These are phyloP conservation scores for Leptinotarsa rubiginosa DNA, from an alignment of 2,888 invertebrate species.

Conservation along the genomic window DNA sequence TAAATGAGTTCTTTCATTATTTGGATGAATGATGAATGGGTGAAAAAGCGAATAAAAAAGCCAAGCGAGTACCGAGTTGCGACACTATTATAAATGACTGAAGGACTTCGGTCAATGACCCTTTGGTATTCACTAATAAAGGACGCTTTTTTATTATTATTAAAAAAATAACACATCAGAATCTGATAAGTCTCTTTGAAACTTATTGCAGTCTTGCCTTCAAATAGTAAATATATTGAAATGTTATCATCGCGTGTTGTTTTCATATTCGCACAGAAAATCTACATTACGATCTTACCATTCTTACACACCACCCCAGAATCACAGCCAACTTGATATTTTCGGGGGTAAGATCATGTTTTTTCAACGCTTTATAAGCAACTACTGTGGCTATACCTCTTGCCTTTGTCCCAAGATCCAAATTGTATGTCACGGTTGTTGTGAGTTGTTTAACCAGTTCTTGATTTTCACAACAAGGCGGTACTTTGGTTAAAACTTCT, in stretches of 20 bases:
- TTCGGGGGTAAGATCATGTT: conserved; percentile 24
- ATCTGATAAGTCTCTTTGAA: too few relatives aligned
- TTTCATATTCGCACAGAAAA: too few relatives aligned
- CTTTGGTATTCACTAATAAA: background rate
- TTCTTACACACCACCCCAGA: conserved; percentile 25
- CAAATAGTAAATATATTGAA: too few relatives aligned
- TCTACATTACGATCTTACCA: conserved; percentile 10
- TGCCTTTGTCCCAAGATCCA: conserved; percentile 6
- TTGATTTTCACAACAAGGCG: background rate
- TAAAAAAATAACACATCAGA: too few relatives aligned
- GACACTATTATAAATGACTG: too few relatives aligned
- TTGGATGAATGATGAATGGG: too few relatives aligned
- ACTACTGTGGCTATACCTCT: conserved; percentile 17
- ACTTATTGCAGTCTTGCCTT: too few relatives aligned
- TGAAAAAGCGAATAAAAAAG: too few relatives aligned
- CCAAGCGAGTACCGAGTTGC: too few relatives aligned
- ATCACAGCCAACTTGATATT: conserved; percentile 19
- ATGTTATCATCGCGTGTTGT: too few relatives aligned
- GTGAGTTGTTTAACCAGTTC: conserved; percentile 1
- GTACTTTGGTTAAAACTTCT: background rate
- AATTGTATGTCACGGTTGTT: conserved; percentile 8
- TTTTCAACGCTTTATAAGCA: conserved; percentile 20
- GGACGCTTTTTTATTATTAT: background rate
- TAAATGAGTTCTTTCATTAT: too few relatives aligned
- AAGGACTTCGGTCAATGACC: too few relatives aligned